phyloP scores from a whole-genome alignment of 2,797 vertebrate species.

The Betta splendens region DNA sequence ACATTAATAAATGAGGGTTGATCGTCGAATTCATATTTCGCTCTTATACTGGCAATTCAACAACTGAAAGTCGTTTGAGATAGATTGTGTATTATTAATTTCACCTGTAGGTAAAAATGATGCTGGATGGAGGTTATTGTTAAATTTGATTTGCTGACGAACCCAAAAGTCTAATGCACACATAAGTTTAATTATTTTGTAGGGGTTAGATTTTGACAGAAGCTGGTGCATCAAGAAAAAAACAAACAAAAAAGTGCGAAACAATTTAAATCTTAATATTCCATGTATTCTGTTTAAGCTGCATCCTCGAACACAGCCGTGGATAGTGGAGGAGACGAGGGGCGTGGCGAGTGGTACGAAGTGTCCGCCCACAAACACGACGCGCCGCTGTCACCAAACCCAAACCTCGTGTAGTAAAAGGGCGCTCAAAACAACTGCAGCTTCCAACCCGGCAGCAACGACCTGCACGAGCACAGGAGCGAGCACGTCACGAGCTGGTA shows the following conservation, averaged over 20 bases:
- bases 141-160: not conserved
- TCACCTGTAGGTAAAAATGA: too few relatives aligned
- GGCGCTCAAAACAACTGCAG: slow-evolving; percentile 68
- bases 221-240: not conserved
- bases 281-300: not conserved
- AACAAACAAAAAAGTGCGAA: not conserved
- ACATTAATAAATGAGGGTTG: slow-evolving; percentile 29
- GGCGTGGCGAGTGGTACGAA: slow-evolving; percentile 52
- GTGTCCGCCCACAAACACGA: slow-evolving; percentile 68
- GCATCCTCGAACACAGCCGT: not conserved
- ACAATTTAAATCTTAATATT: not conserved
- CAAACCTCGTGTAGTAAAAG: slow-evolving; percentile 57
- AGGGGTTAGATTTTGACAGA: not conserved
- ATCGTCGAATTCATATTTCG: slow-evolving; percentile 5
- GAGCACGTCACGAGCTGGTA: slow-evolving; percentile 29
- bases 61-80: too few relatives aligned
- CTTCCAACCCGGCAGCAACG: slow-evolving; percentile 18
- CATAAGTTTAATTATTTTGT: too few relatives aligned
- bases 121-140: too few relatives aligned
- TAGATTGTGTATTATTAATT: too few relatives aligned
- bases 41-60: not conserved
- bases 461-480: slow-evolving; percentile 17
- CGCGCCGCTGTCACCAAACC: slow-evolving; percentile 56
- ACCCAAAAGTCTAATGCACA: not conserved
- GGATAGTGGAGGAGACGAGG: not conserved